A percentile compares a stretch with the other conserved stretches of the same genome.
These are phyloP conservation scores for Delia radicum DNA, from an alignment of 1,140 invertebrate species.

Conservation along the genomic window DNA sequence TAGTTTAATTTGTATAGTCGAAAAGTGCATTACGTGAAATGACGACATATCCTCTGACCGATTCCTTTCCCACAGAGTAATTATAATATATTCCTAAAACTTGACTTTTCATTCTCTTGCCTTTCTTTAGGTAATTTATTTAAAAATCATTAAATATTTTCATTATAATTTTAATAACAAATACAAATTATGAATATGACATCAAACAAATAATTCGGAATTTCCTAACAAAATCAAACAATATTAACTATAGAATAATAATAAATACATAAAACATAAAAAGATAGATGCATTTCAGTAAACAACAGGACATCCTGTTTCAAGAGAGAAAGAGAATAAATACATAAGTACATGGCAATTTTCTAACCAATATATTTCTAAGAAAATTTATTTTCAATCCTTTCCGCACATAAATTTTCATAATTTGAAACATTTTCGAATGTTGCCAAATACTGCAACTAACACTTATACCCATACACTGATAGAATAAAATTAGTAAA, in stretches of 20 bases:
- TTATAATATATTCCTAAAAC: too few relatives aligned
- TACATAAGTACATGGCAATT: slow-evolving; percentile 45
- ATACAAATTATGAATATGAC: not conserved
- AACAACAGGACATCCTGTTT: slow-evolving; percentile 11
- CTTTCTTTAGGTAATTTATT: too few relatives aligned
- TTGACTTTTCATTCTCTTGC: too few relatives aligned
- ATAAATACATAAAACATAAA: not conserved
- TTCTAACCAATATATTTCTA: slow-evolving; percentile 53
- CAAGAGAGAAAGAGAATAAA: too few relatives aligned
- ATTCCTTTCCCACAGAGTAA: too few relatives aligned
- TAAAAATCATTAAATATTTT: too few relatives aligned
- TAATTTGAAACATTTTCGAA: not conserved
- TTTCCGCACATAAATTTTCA: slow-evolving; percentile 54
- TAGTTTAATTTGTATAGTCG: too few relatives aligned
- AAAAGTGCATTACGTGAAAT: too few relatives aligned
- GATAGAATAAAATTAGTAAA: too few relatives aligned
- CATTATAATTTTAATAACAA: slow-evolving; percentile 2
- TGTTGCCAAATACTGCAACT: not conserved
- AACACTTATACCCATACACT: not conserved
- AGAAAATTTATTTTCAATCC: slow-evolving; percentile 54
- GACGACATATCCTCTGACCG: too few relatives aligned
- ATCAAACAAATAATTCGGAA: not conserved
- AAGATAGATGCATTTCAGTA: not conserved
- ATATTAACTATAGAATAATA: not conserved
- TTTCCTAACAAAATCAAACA: not conserved